A percentile compares a stretch with the other conserved stretches of the same genome.
Evolutionary conservation across 2,888 invertebrate genomes (phyloP).

Genomic region (Omphaloscelis lunosa): DNA sequence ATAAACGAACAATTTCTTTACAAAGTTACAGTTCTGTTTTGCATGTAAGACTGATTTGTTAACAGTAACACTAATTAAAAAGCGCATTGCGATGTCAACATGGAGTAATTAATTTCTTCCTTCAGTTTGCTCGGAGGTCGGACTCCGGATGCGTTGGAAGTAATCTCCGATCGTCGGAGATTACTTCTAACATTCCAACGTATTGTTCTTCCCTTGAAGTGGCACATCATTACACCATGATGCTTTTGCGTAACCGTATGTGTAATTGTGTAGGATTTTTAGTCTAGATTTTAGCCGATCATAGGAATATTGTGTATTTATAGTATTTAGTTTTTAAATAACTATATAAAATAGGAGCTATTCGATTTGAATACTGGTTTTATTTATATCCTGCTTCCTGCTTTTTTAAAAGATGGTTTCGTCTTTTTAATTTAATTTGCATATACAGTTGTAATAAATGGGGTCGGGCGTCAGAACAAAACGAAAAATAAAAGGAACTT

Average conservation of each 20-base stretch:
- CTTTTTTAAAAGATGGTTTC: neutral
- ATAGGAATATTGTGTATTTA: neutral
- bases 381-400: neutral
- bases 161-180: slow-evolving; percentile 1
- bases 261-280: neutral
- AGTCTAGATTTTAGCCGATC: neutral
- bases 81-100: slow-evolving; percentile 40
- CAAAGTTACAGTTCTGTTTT: neutral
- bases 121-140: slow-evolving; percentile 5
- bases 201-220: slow-evolving; percentile 18
- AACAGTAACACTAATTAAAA: slow-evolving; percentile 40
- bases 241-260: slow-evolving; percentile 14
- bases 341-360: neutral
- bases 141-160: too few relatives aligned
- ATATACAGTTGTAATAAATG: neutral
- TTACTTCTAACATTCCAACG: neutral
- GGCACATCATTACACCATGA: slow-evolving; percentile 19
- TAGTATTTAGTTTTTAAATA: neutral
- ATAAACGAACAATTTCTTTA: neutral
- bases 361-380: neutral
- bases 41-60: slow-evolving; percentile 30
- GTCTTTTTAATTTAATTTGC: neutral
- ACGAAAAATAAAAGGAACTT: neutral
- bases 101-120: slow-evolving; percentile 26
- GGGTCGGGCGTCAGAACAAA: neutral